A percentile compares a stretch with the other conserved stretches of the same genome.
phyloP scores from a whole-genome alignment of 2,888 invertebrate species.

The Apodemia hepburni region DNA sequence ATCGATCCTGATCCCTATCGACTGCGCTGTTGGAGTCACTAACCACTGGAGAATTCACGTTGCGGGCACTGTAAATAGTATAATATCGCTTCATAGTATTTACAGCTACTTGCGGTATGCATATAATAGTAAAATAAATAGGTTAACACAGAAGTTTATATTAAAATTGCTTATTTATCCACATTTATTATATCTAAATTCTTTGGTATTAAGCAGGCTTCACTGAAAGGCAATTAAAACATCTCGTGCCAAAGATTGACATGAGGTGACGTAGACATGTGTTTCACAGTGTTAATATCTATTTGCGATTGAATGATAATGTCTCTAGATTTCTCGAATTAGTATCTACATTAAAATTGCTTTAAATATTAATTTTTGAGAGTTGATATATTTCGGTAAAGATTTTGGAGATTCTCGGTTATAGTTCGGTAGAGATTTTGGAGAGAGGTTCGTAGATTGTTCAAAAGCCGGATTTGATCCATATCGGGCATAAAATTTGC shows the following conservation, averaged over 20 bases:
- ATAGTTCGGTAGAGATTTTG: too few relatives aligned
- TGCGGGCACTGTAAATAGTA: too few relatives aligned
- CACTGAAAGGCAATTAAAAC: conserved; percentile 16
- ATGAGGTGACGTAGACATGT: neutral
- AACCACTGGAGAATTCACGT: too few relatives aligned
- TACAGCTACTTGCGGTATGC: neutral
- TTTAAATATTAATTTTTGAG: too few relatives aligned
- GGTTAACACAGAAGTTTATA: conserved; percentile 7
- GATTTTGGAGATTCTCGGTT: too few relatives aligned
- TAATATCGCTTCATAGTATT: neutral
- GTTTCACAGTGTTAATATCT: neutral
- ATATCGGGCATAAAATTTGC: too few relatives aligned
- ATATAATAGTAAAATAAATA: neutral
- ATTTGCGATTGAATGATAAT: neutral
- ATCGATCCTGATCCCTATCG: too few relatives aligned
- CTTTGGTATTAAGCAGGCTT: conserved; percentile 12
- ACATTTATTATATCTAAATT: conserved; percentile 15
- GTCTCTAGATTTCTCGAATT: neutral
- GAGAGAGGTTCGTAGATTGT: too few relatives aligned
- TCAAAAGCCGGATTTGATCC: too few relatives aligned
- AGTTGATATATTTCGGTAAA: too few relatives aligned
- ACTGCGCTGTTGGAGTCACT: too few relatives aligned
- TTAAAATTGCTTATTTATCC: conserved; percentile 7
- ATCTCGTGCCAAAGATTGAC: neutral
- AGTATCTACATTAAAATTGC: too few relatives aligned